Percentiles rank a stretch among this genome's conserved stretches.
Evolutionary conservation across 2,888 invertebrate species (phyloP).

Genomic region (Chymomyza caudatula): DNA sequence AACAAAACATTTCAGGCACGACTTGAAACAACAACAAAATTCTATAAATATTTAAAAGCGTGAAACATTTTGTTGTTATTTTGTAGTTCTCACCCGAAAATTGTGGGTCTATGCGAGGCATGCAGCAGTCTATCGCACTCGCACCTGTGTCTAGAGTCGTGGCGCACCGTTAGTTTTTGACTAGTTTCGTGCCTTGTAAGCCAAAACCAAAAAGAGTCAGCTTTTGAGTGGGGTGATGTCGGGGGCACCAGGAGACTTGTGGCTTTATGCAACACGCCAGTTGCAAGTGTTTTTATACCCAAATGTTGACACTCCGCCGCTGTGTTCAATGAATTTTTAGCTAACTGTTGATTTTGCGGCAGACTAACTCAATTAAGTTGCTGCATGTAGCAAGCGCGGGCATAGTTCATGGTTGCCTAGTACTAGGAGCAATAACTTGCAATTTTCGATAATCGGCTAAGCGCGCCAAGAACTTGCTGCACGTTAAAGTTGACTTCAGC

Average conservation of each 20-base stretch:
- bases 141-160: background rate
- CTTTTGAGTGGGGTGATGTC: background rate
- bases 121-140: background rate
- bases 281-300: background rate
- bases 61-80: constrained; percentile 66
- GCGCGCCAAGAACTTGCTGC: background rate
- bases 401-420: constrained; percentile 24
- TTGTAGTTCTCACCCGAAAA: constrained; percentile 64
- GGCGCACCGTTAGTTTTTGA: background rate
- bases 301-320: constrained; percentile 1
- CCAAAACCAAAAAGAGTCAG: background rate
- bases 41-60: constrained; percentile 51
- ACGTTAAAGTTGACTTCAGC: constrained; percentile 19
- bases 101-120: constrained; percentile 2
- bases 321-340: constrained; percentile 43
- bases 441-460: constrained; percentile 36
- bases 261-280: background rate
- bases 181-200: constrained; percentile 13
- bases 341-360: constrained; percentile 61
- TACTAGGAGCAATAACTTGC: constrained; percentile 43
- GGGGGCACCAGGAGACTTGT: background rate
- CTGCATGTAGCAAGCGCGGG: background rate
- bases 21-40: constrained; percentile 25
- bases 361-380: constrained; percentile 55
- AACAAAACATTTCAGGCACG: background rate